A percentile compares a stretch with the other conserved stretches of the same genome.
Conservation (phyloP, 53 echinoderm and acorn worm genomes). For the Paelopatides confundens region DNA sequence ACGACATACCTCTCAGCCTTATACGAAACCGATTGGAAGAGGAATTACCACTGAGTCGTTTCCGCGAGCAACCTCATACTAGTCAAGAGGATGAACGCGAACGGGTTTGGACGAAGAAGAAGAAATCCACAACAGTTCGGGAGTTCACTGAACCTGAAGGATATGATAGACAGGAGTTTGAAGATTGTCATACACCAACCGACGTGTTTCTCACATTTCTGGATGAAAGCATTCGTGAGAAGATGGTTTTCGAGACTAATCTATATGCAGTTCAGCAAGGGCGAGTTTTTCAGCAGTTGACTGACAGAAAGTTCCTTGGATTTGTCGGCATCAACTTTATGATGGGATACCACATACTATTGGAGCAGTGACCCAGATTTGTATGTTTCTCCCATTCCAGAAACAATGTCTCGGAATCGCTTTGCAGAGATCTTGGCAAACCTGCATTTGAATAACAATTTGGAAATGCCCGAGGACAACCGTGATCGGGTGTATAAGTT, state of each 20-base stretch:
- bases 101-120: too few relatives aligned
- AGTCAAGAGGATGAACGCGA: not conserved
- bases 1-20: too few relatives aligned
- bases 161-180: too few relatives aligned
- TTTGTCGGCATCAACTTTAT: slow-evolving; percentile 51
- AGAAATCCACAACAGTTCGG: too few relatives aligned
- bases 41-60: not conserved
- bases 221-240: not conserved
- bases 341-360: slow-evolving; percentile 41
- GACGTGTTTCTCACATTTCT: slow-evolving; percentile 19
- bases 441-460: slow-evolving; percentile 28
- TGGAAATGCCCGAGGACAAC: not conserved
- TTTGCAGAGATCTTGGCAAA: slow-evolving; percentile 13
- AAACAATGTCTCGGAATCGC: slow-evolving; percentile 31
- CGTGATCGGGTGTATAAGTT: slow-evolving; percentile 31
- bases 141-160: too few relatives aligned
- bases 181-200: not conserved
- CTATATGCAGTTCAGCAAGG: slow-evolving; percentile 36
- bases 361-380: slow-evolving; percentile 21
- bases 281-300: not conserved
- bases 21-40: not conserved
- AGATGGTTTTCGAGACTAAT: slow-evolving; percentile 32
- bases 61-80: not conserved
- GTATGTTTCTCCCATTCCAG: not conserved
- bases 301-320: slow-evolving; percentile 7